A percentile compares a stretch with the other conserved stretches of the same genome.
These are phyloP conservation scores for Uria lomvia DNA, from an alignment of 2,113 vertebrate genomes.

Conservation along the genomic window DNA sequence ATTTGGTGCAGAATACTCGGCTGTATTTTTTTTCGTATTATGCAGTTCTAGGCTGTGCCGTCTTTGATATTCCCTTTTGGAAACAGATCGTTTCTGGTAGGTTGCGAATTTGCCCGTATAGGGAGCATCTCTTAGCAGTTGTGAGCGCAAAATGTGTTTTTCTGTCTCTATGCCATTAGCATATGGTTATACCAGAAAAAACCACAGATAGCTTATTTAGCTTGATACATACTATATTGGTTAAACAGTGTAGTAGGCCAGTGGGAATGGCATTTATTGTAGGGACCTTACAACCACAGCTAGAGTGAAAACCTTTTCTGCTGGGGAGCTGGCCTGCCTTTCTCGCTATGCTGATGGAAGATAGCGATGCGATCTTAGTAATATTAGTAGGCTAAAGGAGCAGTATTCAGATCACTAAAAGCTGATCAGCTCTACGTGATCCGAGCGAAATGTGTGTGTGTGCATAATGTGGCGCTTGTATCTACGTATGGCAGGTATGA, in stretches of 20 bases:
- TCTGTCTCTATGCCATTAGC: neutral
- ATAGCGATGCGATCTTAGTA: neutral
- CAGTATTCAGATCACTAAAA: neutral
- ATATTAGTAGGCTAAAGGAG: neutral
- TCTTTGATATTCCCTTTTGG: neutral
- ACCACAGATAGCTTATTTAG: neutral
- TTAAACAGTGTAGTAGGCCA: neutral
- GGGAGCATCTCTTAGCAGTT: neutral
- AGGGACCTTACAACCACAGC: neutral
- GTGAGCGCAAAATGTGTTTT: neutral
- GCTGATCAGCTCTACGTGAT: neutral
- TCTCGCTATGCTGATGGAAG: neutral
- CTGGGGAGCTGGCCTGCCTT: neutral
- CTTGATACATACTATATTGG: neutral
- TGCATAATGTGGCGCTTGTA: neutral
- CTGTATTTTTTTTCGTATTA: neutral
- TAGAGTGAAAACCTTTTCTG: neutral
- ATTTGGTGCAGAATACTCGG: neutral
- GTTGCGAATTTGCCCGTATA: neutral
- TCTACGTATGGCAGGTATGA: neutral
- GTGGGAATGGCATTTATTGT: neutral
- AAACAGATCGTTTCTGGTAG: neutral
- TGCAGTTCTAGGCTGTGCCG: neutral
- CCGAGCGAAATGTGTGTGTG: neutral
- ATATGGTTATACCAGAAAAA: neutral